Evolutionary conservation across 2,113 vertebrate genomes (phyloP).

Genomic region (Centropus bengalensis): DNA sequence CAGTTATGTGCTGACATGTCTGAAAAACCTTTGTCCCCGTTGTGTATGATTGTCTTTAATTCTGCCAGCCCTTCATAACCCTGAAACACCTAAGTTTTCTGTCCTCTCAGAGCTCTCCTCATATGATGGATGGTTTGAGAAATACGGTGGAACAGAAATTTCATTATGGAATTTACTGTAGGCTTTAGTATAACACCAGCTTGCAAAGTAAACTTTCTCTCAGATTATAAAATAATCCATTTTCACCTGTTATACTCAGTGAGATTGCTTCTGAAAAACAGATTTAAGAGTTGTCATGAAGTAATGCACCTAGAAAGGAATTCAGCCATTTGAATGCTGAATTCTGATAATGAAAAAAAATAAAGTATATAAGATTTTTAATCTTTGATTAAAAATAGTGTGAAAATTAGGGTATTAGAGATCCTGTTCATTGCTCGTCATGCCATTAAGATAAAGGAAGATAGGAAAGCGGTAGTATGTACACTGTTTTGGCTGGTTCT

Average conservation of each 20-base stretch:
- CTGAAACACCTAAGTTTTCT: not conserved
- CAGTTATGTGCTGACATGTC: conserved; percentile 41
- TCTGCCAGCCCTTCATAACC: conserved; percentile 28
- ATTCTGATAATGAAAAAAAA: not conserved
- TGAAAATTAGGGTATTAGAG: not conserved
- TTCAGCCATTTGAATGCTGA: not conserved
- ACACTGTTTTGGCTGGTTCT: not conserved
- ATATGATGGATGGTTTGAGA: conserved; percentile 6
- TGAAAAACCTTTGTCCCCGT: conserved; percentile 45
- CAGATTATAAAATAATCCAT: not conserved
- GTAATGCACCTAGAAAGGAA: not conserved
- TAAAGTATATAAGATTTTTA: not conserved
- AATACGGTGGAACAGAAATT: not conserved
- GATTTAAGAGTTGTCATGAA: not conserved
- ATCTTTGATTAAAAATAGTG: not conserved
- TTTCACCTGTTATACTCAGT: not conserved
- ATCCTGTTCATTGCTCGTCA: not conserved
- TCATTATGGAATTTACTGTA: not conserved
- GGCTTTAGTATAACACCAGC: not conserved
- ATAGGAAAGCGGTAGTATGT: not conserved
- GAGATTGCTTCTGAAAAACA: not conserved
- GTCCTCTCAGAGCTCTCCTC: not conserved
- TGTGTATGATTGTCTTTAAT: conserved; percentile 41
- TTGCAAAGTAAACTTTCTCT: not conserved
- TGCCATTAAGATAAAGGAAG: not conserved